A percentile compares a stretch with the other conserved stretches of the same genome.
Evolutionary conservation across 2,888 invertebrate species (phyloP).

Genomic region (Tetanocera ferruginea): DNA sequence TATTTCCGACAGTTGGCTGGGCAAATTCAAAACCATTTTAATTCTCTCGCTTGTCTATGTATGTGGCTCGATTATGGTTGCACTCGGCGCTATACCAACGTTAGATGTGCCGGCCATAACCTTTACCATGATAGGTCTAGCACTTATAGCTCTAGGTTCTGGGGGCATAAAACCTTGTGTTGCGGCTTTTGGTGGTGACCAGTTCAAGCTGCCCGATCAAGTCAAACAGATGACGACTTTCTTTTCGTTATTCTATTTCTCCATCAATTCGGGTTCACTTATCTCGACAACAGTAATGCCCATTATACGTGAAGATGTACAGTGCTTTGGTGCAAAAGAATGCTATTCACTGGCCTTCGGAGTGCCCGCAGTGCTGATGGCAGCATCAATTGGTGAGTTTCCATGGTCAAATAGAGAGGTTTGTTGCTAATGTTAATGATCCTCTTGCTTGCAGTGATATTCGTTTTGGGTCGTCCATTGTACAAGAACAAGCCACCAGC

Average conservation of each 20-base stretch:
- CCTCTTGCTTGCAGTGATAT: slow-evolving; percentile 75
- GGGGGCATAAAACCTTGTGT: slow-evolving; percentile 90
- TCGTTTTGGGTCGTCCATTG: slow-evolving; percentile 76
- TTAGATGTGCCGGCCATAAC: slow-evolving; percentile 71
- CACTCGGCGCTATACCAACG: slow-evolving; percentile 73
- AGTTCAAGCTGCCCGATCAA: slow-evolving; percentile 77
- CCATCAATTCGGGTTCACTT: slow-evolving; percentile 77
- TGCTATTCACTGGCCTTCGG: slow-evolving; percentile 84
- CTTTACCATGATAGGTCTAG: slow-evolving; percentile 77
- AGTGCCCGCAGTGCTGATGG: slow-evolving; percentile 81
- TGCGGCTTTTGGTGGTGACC: slow-evolving; percentile 86
- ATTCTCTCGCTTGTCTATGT: slow-evolving; percentile 82
- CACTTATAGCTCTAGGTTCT: slow-evolving; percentile 81
- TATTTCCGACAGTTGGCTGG: slow-evolving; percentile 83
- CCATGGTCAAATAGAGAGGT: neutral
- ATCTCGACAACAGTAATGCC: slow-evolving; percentile 83
- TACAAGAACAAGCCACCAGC: slow-evolving; percentile 78
- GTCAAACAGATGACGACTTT: slow-evolving; percentile 77
- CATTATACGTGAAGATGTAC: slow-evolving; percentile 77
- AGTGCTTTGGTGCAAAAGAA: slow-evolving; percentile 76
- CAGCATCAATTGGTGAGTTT: slow-evolving; percentile 76
- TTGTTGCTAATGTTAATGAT: neutral
- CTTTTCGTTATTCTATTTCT: slow-evolving; percentile 84
- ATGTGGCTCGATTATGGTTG: slow-evolving; percentile 77
- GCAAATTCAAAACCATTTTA: slow-evolving; percentile 83